Evolutionary conservation across 2,797 vertebrate genomes (phyloP).

Genomic region (Hoplostethus atlanticus): DNA sequence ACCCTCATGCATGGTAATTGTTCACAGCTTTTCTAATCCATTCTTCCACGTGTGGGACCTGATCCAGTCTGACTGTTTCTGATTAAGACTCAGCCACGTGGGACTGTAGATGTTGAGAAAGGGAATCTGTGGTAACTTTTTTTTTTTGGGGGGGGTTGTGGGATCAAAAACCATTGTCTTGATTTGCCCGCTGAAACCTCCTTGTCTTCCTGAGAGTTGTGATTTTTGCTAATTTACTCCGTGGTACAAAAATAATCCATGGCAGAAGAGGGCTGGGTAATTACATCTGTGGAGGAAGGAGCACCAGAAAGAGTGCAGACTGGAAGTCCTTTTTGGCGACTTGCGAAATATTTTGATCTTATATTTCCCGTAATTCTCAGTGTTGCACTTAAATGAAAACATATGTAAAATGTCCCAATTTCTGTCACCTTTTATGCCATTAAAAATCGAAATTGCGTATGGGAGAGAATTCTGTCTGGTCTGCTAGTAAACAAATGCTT

Average conservation of each 20-base stretch:
- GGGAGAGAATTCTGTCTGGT: background rate
- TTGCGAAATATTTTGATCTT: slow-evolving; percentile 25
- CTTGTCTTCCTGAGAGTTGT: slow-evolving; percentile 52
- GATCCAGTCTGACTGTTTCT: slow-evolving; percentile 74
- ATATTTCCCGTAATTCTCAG: slow-evolving; percentile 20
- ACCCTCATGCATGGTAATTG: slow-evolving; percentile 74
- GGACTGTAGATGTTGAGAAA: slow-evolving; percentile 52
- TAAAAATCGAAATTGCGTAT: too few relatives aligned
- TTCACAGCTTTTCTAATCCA: slow-evolving; percentile 80
- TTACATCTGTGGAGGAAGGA: slow-evolving; percentile 46
- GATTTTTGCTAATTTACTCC: slow-evolving; percentile 70
- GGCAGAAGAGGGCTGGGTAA: slow-evolving; percentile 50
- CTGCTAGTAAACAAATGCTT: slow-evolving; percentile 28
- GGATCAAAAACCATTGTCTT: slow-evolving; percentile 60
- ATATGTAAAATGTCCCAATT: background rate
- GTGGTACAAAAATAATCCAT: slow-evolving; percentile 52
- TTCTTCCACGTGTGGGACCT: slow-evolving; percentile 63
- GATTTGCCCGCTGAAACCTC: slow-evolving; percentile 49
- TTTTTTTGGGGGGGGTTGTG: slow-evolving; percentile 45
- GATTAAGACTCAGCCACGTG: slow-evolving; percentile 71
- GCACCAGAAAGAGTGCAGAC: background rate
- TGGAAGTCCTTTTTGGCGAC: slow-evolving; percentile 12
- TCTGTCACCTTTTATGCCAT: background rate
- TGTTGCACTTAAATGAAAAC: slow-evolving; percentile 3
- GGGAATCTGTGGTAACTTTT: slow-evolving; percentile 47